These are phyloP conservation scores for Actinia tenebrosa DNA, from an alignment of 64 coral and sea anemone species.

Conservation along the genomic window DNA sequence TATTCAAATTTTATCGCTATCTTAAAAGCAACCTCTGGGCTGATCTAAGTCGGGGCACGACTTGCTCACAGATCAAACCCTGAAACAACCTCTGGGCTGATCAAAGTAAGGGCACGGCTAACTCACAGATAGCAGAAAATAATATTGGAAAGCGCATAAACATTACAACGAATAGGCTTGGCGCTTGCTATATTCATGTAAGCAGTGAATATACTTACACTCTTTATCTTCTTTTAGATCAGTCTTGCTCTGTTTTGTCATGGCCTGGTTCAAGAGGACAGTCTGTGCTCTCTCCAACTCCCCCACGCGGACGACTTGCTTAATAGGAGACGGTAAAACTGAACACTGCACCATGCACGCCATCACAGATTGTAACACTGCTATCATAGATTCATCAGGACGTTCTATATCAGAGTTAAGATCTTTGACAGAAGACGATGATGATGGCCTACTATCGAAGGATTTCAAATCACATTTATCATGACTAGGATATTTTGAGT, in stretches of 20 bases:
- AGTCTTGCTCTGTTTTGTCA: neutral
- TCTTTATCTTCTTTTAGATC: neutral
- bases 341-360: conserved; percentile 37
- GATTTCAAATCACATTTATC: neutral
- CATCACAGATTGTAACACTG: conserved; percentile 14
- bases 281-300: conserved; percentile 55
- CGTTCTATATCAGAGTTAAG: neutral
- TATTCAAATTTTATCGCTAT: no score
- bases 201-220: neutral
- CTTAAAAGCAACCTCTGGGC: no score
- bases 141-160: no score
- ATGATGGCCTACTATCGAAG: neutral
- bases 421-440: neutral
- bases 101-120: no score
- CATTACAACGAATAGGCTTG: no score
- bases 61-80: no score
- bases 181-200: no score
- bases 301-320: conserved; percentile 18
- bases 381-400: conserved; percentile 9
- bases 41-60: no score
- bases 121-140: no score
- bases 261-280: conserved; percentile 30
- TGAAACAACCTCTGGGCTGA: no score
- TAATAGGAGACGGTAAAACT: conserved; percentile 35
- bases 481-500: neutral